Base-by-base conservation (phyloP, 2,888 invertebrate genomes). In the Gerris lacustris region DNA sequence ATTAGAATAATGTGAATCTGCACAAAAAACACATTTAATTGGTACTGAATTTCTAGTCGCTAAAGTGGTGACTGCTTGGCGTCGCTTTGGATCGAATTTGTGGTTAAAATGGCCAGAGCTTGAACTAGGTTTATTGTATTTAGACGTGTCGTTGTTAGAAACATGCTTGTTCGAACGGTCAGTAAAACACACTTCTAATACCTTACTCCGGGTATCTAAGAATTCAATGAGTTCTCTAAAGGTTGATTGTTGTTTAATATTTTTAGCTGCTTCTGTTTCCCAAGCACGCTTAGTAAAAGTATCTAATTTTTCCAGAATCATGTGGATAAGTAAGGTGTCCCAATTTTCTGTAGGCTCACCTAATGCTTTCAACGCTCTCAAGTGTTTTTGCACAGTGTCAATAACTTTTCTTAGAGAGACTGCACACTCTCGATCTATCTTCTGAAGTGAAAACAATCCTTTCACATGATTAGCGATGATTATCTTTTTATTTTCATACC, bases 381-480 rank as follows among this genome's bases (percentile, higher is more conserved):
- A 5, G 43, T 66, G 69, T 11, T 69, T 69, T 5, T 17, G 45
- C 5, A 44, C 11, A 5, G n/a, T 63, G 17, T 69, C 45, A 6
- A 63, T 18, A 9, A 69, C 18, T 15, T 44, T 69, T 63, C 68
- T 17, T 17, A 69, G 17, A 43, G 62, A 63, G n/a, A n/a, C 5
- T 15, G 63, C 6, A 11, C 44, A 63, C 9, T 66, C 69, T 17
- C n/a, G 18, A 6, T 70, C 67, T 5, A 67, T 62, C 31, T 70
- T 70, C 11, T 55, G 67, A 43, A 70, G 43, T 44, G 67, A 44
- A 68, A 70, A 70, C n/a, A 70, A 44, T 67, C 62, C 67, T 9
- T 67, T 47, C 44, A 70, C 70, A 44, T 70, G 70, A 15, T 67
- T 70, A 45, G 62, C 15, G 45, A 62, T 63, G 6, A 69, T 63